A percentile compares a stretch with the other conserved stretches of the same genome.
Evolutionary conservation across 1,140 invertebrate species (phyloP).

Genomic region (Telenomus remus): DNA sequence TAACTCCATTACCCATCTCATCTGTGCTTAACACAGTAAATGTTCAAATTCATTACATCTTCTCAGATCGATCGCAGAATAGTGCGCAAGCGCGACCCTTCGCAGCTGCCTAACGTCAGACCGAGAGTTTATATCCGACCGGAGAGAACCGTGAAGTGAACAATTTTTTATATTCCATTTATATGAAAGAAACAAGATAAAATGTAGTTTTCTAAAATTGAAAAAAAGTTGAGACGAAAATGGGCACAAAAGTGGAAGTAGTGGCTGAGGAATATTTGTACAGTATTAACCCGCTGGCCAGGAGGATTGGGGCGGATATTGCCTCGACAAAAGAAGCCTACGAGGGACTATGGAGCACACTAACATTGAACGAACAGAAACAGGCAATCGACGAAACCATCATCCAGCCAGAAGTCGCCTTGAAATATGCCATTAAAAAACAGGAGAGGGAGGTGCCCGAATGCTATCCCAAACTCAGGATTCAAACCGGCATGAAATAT

Average conservation of each 20-base stretch:
- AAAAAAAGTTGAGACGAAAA: conserved; percentile 15
- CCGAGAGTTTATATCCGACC: not conserved
- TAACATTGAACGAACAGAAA: conserved; percentile 81
- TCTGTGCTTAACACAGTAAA: too few species aligned
- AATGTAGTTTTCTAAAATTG: not conserved
- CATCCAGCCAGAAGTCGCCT: conserved; percentile 82
- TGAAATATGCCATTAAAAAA: conserved; percentile 80
- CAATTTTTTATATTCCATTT: not conserved
- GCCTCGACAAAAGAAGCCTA: conserved; percentile 81
- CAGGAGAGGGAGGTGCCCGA: conserved; percentile 64
- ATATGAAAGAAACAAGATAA: not conserved
- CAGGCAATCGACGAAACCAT: conserved; percentile 85
- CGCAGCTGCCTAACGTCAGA: not conserved
- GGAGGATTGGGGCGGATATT: conserved; percentile 82
- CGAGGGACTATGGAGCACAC: conserved; percentile 81
- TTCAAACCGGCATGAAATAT: conserved; percentile 76
- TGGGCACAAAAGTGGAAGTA: conserved; percentile 59
- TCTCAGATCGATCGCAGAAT: too few species aligned
- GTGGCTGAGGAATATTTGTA: conserved; percentile 83
- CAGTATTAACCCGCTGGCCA: conserved; percentile 81
- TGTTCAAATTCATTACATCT: too few species aligned
- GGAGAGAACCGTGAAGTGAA: not conserved
- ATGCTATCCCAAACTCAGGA: conserved; percentile 73
- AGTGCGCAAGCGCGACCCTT: too few species aligned
- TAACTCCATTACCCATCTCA: too few species aligned